Evolutionary conservation across 2,113 vertebrate genomes (phyloP), one percentile per base, ranked within the genome.

Genomic region (Sebastes schlegelii): DNA sequence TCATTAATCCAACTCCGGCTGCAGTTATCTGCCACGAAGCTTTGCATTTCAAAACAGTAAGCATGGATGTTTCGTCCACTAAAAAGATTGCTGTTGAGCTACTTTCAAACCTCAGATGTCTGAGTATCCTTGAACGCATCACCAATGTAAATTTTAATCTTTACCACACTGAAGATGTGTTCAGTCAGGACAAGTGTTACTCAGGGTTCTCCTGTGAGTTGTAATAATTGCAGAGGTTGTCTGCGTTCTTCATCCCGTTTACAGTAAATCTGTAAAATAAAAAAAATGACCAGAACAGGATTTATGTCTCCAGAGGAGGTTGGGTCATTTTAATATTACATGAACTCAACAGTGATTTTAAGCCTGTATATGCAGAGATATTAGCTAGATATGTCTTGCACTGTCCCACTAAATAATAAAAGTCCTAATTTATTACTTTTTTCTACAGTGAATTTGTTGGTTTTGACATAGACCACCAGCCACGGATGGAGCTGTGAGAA

Each of bases 1-100:
- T 60, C 72, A 84, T 83, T 84, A 85, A 86, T 89, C 76, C 40
- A 61, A n/a, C 34, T 54, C 8, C 8, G 67, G 55, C 64, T 78
- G 70, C n/a, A 14, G 5, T 71, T 57, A 54, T 80, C 68, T 42
- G 51, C 23, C 40, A 17, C 9, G 16, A 11, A 52, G 52, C 16
- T 46, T 14, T 17, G 45, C 45, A 62, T 26, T 74, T 55, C 14
- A 64, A 51, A 16, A 6, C 5, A 46, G 5, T 6, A 64, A 11
- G 17, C 45, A 48, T 26, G 17, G 4, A 83, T 65, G 49, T 52
- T 54, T 58, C 7, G 12, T 46, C 16, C 14, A 19, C 42, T 45
- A 52, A 17, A 49, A 74, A 46, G 21, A n/a, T 19, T 64, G 12
- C 2, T 61, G 43, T 17, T 19, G 6, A 55, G 1, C 11, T 19